A percentile compares a stretch with the other conserved stretches of the same genome.
Evolutionary conservation across 2,797 vertebrate species (phyloP).

Genomic region (Intellagama lesueurii): DNA sequence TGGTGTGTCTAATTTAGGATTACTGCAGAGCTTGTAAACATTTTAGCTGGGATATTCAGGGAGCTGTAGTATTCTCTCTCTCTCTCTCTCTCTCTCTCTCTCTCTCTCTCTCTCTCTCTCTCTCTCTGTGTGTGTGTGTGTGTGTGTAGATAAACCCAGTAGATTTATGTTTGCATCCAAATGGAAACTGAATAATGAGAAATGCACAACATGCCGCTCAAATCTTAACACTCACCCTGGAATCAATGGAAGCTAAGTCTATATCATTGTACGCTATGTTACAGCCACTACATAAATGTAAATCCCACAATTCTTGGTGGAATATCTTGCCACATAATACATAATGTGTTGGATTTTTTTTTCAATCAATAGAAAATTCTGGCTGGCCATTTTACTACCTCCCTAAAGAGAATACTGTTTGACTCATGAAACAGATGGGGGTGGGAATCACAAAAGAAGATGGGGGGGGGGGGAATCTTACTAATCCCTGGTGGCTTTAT

Average conservation of each 20-base stretch:
- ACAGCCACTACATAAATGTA: neutral
- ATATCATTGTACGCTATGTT: neutral
- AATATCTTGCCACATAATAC: neutral
- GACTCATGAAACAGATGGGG: constrained; percentile 7
- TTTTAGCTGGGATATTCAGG: too few species aligned
- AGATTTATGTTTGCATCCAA: neutral
- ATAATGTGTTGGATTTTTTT: too few species aligned
- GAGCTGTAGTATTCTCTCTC: too few species aligned
- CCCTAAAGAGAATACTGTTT: neutral
- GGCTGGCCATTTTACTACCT: neutral
- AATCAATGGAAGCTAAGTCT: neutral
- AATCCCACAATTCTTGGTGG: neutral
- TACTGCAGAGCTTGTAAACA: too few species aligned
- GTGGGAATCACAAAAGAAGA: too few species aligned
- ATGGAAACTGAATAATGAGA: neutral
- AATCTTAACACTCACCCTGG: neutral
- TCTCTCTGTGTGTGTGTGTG: too few species aligned
- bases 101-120: too few species aligned
- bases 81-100: too few species aligned
- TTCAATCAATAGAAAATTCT: neutral
- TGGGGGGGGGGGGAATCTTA: neutral
- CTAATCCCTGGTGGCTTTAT: neutral
- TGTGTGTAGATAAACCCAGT: too few species aligned
- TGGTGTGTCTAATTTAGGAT: neutral
- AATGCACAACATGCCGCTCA: neutral